These are phyloP conservation scores for Dysmachus trigonus DNA, from an alignment of 2,888 invertebrate species.

Conservation along the genomic window DNA sequence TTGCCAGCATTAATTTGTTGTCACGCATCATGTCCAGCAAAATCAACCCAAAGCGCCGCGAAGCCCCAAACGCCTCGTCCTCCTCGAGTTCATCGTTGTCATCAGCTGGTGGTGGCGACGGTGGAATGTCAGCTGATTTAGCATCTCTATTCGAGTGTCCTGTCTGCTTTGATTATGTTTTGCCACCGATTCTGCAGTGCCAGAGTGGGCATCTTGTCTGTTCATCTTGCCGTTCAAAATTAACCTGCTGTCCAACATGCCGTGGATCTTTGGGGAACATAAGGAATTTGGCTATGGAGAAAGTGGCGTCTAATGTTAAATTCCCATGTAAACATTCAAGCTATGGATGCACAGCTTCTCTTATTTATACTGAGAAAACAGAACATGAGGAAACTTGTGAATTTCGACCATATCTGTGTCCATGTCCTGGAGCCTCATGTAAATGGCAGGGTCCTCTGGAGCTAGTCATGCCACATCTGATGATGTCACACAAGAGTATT, in stretches of 20 bases:
- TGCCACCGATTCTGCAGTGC: constrained; percentile 98
- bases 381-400: constrained; percentile 99
- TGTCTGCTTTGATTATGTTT: constrained; percentile 98
- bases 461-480: constrained; percentile 98
- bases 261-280: constrained; percentile 97
- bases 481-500: constrained; percentile 97
- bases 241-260: constrained; percentile 97
- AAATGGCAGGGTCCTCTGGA: constrained; percentile 99
- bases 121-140: constrained; percentile 80
- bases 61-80: constrained; percentile 62
- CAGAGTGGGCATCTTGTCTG: constrained; percentile 99
- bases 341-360: constrained; percentile 91
- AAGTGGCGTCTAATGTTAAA: constrained; percentile 97
- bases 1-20: not conserved
- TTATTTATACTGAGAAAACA: constrained; percentile 96
- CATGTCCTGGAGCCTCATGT: constrained; percentile 99
- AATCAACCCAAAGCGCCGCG: constrained; percentile 63
- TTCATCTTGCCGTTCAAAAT: constrained; percentile 95
- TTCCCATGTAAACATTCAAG: constrained; percentile 99
- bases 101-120: constrained; percentile 64
- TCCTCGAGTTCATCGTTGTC: constrained; percentile 64
- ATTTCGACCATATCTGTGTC: constrained; percentile 97
- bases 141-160: constrained; percentile 94
- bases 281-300: constrained; percentile 98
- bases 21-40: constrained; percentile 61